Evolutionary conservation across 2,888 invertebrate species (phyloP).

Genomic region (Caenorhabditis sinica): DNA sequence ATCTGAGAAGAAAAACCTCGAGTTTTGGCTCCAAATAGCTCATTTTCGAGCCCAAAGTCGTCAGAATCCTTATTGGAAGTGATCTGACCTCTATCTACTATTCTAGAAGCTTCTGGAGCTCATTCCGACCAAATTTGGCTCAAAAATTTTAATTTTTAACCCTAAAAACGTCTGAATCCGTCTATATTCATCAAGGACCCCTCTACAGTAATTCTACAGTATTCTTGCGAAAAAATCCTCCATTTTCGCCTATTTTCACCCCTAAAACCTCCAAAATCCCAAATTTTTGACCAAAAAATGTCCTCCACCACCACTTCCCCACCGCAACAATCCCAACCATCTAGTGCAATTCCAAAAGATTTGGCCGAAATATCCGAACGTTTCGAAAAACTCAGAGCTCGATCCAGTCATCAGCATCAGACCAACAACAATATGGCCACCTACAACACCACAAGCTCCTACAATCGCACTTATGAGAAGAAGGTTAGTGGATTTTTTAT

Average conservation of each 20-base stretch:
- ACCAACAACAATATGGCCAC: slow-evolving; percentile 73
- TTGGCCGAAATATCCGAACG: slow-evolving; percentile 61
- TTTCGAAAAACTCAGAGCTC: slow-evolving; percentile 67
- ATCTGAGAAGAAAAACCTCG: no score
- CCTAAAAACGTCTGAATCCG: no score
- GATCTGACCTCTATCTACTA: no score
- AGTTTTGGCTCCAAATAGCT: neutral
- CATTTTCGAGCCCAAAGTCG: neutral
- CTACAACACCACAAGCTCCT: slow-evolving; percentile 79
- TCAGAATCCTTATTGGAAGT: no score
- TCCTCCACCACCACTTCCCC: neutral
- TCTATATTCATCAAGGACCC: no score
- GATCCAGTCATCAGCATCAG: slow-evolving; percentile 3
- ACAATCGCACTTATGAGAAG: slow-evolving; percentile 82
- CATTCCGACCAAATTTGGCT: no score
- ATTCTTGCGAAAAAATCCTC: neutral
- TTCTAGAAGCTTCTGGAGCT: no score
- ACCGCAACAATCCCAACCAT: neutral
- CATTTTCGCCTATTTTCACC: neutral
- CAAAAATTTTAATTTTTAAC: no score
- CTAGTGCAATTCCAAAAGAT: slow-evolving; percentile 36
- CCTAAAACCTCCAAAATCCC: neutral
- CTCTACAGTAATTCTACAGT: no score
- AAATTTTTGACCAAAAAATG: slow-evolving; percentile 16
- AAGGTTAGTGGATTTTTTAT: slow-evolving; percentile 77